phyloP scores from a whole-genome alignment of 2,888 invertebrate species.

The Byasa hedistus region DNA sequence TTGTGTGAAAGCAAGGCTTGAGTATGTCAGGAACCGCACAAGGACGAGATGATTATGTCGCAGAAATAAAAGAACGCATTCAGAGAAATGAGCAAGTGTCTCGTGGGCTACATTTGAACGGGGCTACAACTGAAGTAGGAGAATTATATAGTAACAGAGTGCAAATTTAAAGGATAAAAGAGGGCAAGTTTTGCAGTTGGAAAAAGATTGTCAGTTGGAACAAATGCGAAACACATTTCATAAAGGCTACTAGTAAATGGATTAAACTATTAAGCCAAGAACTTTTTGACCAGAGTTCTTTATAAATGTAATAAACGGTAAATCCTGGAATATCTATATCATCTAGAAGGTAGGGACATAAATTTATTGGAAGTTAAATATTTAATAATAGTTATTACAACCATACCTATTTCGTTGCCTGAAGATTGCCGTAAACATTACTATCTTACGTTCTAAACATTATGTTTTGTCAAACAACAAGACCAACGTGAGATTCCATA shows the following conservation, averaged over 20 bases:
- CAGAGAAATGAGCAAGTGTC: conserved; percentile 24
- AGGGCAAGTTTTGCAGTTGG: background rate
- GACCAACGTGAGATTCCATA: too few relatives aligned
- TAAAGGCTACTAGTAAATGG: background rate
- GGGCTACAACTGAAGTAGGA: conserved; percentile 9
- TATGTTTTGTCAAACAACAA: too few relatives aligned
- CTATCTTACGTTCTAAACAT: too few relatives aligned
- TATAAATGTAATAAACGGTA: too few relatives aligned
- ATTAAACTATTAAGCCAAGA: too few relatives aligned
- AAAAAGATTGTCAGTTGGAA: conserved; percentile 3
- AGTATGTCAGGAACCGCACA: conserved; percentile 19
- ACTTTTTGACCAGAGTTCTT: too few relatives aligned
- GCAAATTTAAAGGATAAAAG: conserved; percentile 11
- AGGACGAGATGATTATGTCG: conserved; percentile 24
- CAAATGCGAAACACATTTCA: conserved; percentile 16
- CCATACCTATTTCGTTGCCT: too few relatives aligned
- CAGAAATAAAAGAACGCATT: conserved; percentile 26
- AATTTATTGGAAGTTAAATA: too few relatives aligned
- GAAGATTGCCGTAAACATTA: too few relatives aligned
- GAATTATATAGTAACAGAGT: conserved; percentile 1
- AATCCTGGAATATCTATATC: too few relatives aligned
- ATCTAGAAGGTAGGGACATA: too few relatives aligned
- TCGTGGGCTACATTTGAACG: conserved; percentile 17
- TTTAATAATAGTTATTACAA: too few relatives aligned
- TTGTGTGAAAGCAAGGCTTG: conserved; percentile 16